A percentile compares a stretch with the other conserved stretches of the same genome.
phyloP scores from a whole-genome alignment of 2,113 vertebrate species.

The Poecilia latipinna region DNA sequence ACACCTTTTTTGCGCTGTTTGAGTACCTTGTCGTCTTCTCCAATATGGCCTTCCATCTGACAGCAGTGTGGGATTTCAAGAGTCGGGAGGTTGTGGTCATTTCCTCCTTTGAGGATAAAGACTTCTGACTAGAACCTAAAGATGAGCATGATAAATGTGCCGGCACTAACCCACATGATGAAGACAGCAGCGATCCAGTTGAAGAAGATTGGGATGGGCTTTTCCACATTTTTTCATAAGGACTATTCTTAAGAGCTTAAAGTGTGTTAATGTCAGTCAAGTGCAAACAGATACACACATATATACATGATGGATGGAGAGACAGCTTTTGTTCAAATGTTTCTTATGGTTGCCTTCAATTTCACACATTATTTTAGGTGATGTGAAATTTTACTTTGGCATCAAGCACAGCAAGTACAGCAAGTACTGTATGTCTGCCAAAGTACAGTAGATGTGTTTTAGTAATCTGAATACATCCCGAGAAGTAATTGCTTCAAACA shows the following conservation, averaged over 20 bases:
- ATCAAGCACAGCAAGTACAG: constrained; percentile 15
- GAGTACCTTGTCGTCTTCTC: constrained; percentile 94
- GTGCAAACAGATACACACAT: background rate
- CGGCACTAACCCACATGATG: constrained; percentile 1
- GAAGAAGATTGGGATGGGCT: constrained; percentile 36
- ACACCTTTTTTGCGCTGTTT: constrained; percentile 92
- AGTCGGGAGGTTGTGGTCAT: constrained; percentile 89
- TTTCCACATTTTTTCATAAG: constrained; percentile 56
- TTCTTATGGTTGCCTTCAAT: constrained; percentile 29
- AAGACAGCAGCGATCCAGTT: constrained; percentile 9
- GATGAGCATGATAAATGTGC: background rate
- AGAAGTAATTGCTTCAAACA: no score
- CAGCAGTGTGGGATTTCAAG: constrained; percentile 94
- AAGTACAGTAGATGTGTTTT: constrained; percentile 6
- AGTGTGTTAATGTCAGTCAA: constrained; percentile 14
- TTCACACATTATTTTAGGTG: constrained; percentile 1
- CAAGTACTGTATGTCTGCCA: constrained; percentile 25
- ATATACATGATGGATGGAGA: constrained; percentile 1
- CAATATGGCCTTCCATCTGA: constrained; percentile 98
- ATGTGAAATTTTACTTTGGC: constrained; percentile 24
- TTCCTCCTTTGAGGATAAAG: constrained; percentile 87
- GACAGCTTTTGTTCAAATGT: constrained; percentile 32
- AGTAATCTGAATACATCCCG: background rate
- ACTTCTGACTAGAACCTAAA: constrained; percentile 80
- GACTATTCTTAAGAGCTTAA: background rate